phyloP scores from a whole-genome alignment of 2,113 vertebrate genomes.

The Syngnathus floridae region DNA sequence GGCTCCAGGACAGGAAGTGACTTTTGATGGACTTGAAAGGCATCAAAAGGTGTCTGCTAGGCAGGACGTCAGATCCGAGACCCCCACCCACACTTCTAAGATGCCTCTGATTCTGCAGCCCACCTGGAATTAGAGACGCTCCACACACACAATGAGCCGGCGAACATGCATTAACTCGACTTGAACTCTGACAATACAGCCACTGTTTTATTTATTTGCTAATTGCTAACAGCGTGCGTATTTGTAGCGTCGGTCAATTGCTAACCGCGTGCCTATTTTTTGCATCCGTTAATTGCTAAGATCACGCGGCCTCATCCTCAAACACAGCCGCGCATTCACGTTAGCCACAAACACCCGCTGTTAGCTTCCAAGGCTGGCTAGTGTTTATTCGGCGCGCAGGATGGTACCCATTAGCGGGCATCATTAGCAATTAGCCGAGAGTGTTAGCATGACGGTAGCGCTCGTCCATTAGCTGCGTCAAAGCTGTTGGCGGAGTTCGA shows the following conservation, averaged over 20 bases:
- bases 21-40: slow-evolving; percentile 52
- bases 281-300: slow-evolving; percentile 4
- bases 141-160: slow-evolving; percentile 5
- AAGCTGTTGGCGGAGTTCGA: not conserved
- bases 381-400: not conserved
- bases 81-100: not conserved
- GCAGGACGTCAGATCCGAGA: not conserved
- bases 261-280: not conserved
- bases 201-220: not conserved
- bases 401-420: not conserved
- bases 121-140: slow-evolving; percentile 52
- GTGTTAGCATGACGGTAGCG: not conserved
- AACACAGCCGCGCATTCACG: not conserved
- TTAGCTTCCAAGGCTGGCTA: not conserved
- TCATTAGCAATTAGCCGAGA: not conserved
- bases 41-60: slow-evolving; percentile 48
- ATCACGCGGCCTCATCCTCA: not conserved
- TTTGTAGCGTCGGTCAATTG: not conserved
- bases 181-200: slow-evolving; percentile 1
- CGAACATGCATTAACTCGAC: not conserved
- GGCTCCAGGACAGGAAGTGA: slow-evolving; percentile 32
- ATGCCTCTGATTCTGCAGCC: slow-evolving; percentile 42
- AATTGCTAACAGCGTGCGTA: not conserved
- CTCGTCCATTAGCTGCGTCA: not conserved
- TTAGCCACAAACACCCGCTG: not conserved